Evolutionary conservation across 2,888 invertebrate species (phyloP).

Genomic region (Macropis europaea): DNA sequence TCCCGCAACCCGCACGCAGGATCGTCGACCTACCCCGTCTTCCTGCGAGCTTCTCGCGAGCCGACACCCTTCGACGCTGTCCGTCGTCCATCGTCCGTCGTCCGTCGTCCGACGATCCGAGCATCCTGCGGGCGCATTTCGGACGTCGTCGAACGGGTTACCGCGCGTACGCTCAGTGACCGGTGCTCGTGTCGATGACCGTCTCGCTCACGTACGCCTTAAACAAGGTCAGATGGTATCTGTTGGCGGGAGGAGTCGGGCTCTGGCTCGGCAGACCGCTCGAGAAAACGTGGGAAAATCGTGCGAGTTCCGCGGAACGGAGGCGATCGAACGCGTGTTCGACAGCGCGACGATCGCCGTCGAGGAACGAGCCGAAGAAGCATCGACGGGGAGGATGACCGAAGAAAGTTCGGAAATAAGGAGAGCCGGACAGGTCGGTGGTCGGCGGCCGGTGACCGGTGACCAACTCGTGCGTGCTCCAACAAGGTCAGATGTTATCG

Average conservation of each 20-base stretch:
- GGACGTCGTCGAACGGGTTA: no score
- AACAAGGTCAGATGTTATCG: slow-evolving; percentile 62
- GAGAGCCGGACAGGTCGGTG: slow-evolving; percentile 47
- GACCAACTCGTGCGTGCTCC: slow-evolving; percentile 47
- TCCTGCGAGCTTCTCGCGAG: no score
- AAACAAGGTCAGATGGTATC: slow-evolving; percentile 70
- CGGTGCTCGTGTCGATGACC: slow-evolving; percentile 51
- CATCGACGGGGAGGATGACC: not conserved
- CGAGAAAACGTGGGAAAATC: slow-evolving; percentile 29
- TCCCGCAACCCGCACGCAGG: no score
- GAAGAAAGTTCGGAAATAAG: slow-evolving; percentile 22
- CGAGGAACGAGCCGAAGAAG: not conserved
- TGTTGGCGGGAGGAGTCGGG: slow-evolving; percentile 46
- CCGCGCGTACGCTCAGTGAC: slow-evolving; percentile 28
- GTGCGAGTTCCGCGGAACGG: not conserved
- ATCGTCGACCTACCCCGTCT: no score
- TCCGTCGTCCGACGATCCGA: no score
- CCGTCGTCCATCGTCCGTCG: no score
- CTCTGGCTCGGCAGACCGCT: slow-evolving; percentile 24
- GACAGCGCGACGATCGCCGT: not conserved
- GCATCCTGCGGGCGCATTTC: no score
- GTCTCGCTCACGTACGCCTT: slow-evolving; percentile 51
- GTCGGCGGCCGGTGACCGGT: slow-evolving; percentile 20
- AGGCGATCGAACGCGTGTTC: not conserved
- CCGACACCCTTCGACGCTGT: no score